These are phyloP conservation scores for Ephestia elutella DNA, from an alignment of 1,140 invertebrate species.

Conservation along the genomic window DNA sequence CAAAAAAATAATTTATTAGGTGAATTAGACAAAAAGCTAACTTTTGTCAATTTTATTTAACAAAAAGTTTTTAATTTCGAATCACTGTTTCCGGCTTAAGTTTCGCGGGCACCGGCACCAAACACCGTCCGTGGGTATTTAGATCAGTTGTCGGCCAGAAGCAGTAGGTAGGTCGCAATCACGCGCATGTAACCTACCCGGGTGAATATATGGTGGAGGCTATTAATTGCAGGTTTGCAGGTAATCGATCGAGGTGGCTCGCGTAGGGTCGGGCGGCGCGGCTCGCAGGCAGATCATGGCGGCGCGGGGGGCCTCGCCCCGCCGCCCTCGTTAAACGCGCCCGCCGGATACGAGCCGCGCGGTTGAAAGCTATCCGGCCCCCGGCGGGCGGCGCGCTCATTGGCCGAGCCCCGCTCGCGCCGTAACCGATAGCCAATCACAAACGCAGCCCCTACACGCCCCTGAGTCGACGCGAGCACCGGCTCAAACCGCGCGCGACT, in stretches of 20 bases:
- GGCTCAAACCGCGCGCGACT: slow-evolving; percentile 54
- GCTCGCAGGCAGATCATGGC: slow-evolving; percentile 52
- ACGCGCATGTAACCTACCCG: slow-evolving; percentile 59
- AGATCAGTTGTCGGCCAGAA: slow-evolving; percentile 35
- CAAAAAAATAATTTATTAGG: too few relatives aligned
- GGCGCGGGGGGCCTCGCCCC: slow-evolving; percentile 50
- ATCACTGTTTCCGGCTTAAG: too few relatives aligned
- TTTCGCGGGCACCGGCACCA: not conserved
- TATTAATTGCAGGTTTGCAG: slow-evolving; percentile 70
- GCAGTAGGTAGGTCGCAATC: slow-evolving; percentile 40
- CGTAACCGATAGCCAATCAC: slow-evolving; percentile 48
- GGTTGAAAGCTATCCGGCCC: slow-evolving; percentile 61
- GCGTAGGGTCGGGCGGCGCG: slow-evolving; percentile 16
- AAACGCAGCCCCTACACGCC: slow-evolving; percentile 31
- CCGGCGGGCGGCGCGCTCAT: slow-evolving; percentile 46
- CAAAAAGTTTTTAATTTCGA: too few relatives aligned
- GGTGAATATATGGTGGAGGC: slow-evolving; percentile 60
- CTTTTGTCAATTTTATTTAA: too few relatives aligned
- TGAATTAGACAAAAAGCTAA: too few relatives aligned
- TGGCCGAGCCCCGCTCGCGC: slow-evolving; percentile 40
- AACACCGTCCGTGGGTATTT: slow-evolving; percentile 12
- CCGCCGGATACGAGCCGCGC: slow-evolving; percentile 55
- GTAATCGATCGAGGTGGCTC: slow-evolving; percentile 55
- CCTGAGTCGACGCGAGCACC: slow-evolving; percentile 19
- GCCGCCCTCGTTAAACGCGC: slow-evolving; percentile 57